Percentiles rank a stretch among this genome's conserved stretches.
These are phyloP conservation scores for Limnephilus auricula DNA, from an alignment of 2,888 invertebrate species.

Conservation along the genomic window DNA sequence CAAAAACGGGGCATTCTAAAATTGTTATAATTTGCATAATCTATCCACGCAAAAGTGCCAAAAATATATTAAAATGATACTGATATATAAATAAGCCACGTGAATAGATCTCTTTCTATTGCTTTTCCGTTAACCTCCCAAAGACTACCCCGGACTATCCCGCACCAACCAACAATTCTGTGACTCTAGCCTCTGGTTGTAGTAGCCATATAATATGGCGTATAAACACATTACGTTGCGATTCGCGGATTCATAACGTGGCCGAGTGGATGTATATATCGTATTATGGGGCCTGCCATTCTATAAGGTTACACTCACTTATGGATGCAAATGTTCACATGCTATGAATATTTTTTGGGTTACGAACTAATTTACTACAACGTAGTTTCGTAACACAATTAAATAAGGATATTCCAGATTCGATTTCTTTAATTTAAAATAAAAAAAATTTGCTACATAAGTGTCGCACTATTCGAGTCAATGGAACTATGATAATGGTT, in stretches of 20 bases:
- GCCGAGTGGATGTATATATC: constrained; percentile 25
- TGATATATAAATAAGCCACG: background rate
- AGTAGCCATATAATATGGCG: background rate
- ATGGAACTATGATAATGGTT: too few species aligned
- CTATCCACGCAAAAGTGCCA: too few species aligned
- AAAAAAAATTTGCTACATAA: too few species aligned
- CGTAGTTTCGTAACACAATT: too few species aligned
- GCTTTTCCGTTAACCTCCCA: background rate
- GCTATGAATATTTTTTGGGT: background rate
- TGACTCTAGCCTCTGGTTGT: background rate
- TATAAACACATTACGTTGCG: constrained; percentile 34
- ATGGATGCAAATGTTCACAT: background rate
- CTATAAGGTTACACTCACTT: background rate
- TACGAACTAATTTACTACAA: too few species aligned
- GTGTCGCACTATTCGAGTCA: too few species aligned
- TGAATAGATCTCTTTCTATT: background rate
- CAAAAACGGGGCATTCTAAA: too few species aligned
- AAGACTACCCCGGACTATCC: background rate
- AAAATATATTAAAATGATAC: too few species aligned
- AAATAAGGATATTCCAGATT: too few species aligned
- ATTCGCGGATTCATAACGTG: constrained; percentile 29
- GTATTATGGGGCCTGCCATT: background rate
- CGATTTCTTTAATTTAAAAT: too few species aligned
- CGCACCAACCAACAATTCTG: background rate
- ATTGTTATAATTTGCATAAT: too few species aligned